Conservation (phyloP, 2,113 vertebrate genomes). For the Prunella fulvescens region DNA sequence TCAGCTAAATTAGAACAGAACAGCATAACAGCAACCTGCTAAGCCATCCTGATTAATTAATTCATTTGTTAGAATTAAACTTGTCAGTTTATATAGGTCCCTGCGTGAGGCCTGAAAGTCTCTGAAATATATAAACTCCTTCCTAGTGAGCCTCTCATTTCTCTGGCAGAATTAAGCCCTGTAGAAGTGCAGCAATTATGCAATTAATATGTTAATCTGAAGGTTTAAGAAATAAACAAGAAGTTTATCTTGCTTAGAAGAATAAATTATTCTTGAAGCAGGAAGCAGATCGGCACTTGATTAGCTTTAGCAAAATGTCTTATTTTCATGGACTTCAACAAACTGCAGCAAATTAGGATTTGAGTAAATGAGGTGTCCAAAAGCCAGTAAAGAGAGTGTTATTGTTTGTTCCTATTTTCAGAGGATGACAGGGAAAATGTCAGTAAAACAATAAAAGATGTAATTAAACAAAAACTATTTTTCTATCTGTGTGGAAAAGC, state of each 20-base stretch:
- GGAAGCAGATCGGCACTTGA: slow-evolving; percentile 9
- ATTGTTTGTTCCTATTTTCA: not conserved
- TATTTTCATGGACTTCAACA: not conserved
- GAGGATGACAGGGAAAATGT: not conserved
- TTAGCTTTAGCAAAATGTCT: not conserved
- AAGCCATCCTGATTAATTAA: not conserved
- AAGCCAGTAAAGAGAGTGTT: not conserved
- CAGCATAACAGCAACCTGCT: not conserved
- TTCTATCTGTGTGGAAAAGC: not conserved
- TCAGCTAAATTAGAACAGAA: not conserved
- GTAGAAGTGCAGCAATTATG: not conserved
- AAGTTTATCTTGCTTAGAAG: not conserved
- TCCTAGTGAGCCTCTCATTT: not conserved
- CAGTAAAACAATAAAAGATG: not conserved
- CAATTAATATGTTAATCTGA: not conserved
- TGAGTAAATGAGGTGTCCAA: not conserved
- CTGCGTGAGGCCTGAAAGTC: not conserved
- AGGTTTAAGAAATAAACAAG: not conserved
- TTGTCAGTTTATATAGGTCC: not conserved
- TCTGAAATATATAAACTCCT: not conserved
- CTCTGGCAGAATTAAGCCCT: not conserved
- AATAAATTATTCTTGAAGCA: slow-evolving; percentile 8
- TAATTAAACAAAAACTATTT: not conserved
- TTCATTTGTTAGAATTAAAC: not conserved
- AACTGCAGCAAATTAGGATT: not conserved